phyloP scores from a whole-genome alignment of 2,797 vertebrate genomes.

The Fratercula arctica region DNA sequence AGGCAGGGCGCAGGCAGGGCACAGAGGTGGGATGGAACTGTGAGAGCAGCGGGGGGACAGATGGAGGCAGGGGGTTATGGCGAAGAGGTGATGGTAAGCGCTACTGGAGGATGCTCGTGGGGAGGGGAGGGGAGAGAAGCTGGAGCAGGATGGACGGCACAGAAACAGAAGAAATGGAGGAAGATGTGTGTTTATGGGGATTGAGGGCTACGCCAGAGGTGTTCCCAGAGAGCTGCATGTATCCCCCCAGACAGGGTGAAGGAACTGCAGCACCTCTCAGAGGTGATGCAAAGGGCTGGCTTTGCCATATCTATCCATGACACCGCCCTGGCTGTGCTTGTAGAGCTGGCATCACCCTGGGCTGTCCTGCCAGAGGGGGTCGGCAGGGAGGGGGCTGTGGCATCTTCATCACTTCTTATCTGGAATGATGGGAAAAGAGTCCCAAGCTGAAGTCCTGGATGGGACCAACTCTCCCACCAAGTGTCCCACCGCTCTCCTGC shows the following conservation, averaged over 20 bases:
- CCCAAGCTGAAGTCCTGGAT: rapidly evolving
- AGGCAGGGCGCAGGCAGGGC: too few species aligned
- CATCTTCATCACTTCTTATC: background rate
- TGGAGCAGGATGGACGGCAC: background rate
- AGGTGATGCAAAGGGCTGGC: background rate
- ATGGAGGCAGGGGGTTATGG: rapidly evolving
- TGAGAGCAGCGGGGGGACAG: rapidly evolving
- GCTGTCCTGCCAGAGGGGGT: background rate
- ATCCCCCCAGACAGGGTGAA: rapidly evolving
- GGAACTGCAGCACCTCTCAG: background rate
- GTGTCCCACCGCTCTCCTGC: background rate
- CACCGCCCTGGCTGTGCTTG: rapidly evolving
- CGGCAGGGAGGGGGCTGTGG: background rate
- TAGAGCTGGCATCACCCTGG: background rate
- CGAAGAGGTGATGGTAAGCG: rapidly evolving
- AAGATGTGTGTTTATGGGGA: rapidly evolving
- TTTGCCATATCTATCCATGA: background rate
- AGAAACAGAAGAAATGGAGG: rapidly evolving
- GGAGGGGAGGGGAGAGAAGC: background rate
- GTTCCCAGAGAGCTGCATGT: background rate
- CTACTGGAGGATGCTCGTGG: background rate
- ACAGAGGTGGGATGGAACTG: background rate
- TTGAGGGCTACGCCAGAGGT: rapidly evolving
- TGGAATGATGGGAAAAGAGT: background rate
- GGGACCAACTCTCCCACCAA: background rate